Conservation (phyloP, 1,140 invertebrate species). For the Antheraea mylitta region DNA sequence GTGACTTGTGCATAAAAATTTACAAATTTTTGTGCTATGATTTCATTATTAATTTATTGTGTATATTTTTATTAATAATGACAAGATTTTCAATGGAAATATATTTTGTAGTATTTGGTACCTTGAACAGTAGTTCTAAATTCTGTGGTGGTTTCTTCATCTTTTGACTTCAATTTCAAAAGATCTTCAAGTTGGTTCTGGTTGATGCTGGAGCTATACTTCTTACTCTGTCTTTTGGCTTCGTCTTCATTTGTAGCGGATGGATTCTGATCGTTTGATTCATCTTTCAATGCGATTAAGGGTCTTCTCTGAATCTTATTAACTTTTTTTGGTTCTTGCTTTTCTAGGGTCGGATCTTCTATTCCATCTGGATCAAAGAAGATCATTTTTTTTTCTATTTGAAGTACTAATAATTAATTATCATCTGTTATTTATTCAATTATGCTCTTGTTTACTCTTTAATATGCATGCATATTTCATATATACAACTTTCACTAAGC, state of each 20-base stretch:
- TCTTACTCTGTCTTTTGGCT: constrained; percentile 68
- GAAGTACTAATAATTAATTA: too few species aligned
- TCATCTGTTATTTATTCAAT: too few species aligned
- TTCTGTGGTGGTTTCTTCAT: constrained; percentile 46
- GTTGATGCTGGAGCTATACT: constrained; percentile 63
- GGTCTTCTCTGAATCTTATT: constrained; percentile 51
- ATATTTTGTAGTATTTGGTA: constrained; percentile 20
- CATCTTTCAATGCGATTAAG: constrained; percentile 43
- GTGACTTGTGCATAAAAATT: too few species aligned
- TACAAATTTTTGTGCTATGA: too few species aligned
- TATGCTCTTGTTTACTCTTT: too few species aligned
- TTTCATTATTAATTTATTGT: too few species aligned
- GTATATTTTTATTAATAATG: too few species aligned
- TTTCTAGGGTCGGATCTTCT: constrained; percentile 49
- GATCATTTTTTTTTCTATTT: neutral
- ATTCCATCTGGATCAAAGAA: constrained; percentile 37
- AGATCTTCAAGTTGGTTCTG: constrained; percentile 62
- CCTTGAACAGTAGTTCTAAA: constrained; percentile 44
- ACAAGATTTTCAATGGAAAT: too few species aligned
- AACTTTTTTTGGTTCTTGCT: constrained; percentile 26
- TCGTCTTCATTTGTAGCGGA: constrained; percentile 68
- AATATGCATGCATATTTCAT: too few species aligned
- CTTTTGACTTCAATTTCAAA: constrained; percentile 38
- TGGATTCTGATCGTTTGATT: constrained; percentile 48
- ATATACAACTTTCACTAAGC: too few species aligned